Conservation (phyloP, 2,888 invertebrate genomes). For the Drosophila falleni region DNA sequence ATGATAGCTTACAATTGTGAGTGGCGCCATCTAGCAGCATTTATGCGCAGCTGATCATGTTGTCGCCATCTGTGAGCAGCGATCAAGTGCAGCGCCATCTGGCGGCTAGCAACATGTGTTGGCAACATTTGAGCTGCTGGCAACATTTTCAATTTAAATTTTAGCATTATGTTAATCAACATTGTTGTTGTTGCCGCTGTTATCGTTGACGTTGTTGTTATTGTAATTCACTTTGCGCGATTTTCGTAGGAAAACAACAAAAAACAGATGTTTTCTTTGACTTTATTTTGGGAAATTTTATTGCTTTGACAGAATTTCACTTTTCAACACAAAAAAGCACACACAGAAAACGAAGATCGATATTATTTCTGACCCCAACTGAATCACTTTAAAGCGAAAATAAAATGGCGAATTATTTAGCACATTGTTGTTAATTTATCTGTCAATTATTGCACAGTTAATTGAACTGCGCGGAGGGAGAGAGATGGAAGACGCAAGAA, state of each 20-base stretch:
- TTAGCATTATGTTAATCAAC: slow-evolving; percentile 41
- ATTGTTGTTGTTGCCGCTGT: slow-evolving; percentile 19
- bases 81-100: slow-evolving; percentile 47
- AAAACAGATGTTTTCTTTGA: slow-evolving; percentile 73
- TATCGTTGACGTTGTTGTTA: slow-evolving; percentile 17
- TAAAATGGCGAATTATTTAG: slow-evolving; percentile 20
- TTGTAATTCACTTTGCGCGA: slow-evolving; percentile 47
- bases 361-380: slow-evolving; percentile 30
- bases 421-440: slow-evolving; percentile 43
- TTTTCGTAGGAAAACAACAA: slow-evolving; percentile 54
- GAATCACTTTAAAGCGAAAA: slow-evolving; percentile 37
- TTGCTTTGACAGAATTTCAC: slow-evolving; percentile 73
- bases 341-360: slow-evolving; percentile 11
- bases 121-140: slow-evolving; percentile 30
- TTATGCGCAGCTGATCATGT: slow-evolving; percentile 11
- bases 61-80: slow-evolving; percentile 41
- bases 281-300: slow-evolving; percentile 82
- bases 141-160: slow-evolving; percentile 30
- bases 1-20: slow-evolving; percentile 13
- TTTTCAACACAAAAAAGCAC: slow-evolving; percentile 51
- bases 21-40: slow-evolving; percentile 6
- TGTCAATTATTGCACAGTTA: slow-evolving; percentile 27
- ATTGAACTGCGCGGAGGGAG: slow-evolving; percentile 16
- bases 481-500: background rate
- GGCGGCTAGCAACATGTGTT: slow-evolving; percentile 41